Evolutionary conservation across 2,113 vertebrate genomes (phyloP), one percentile per base, ranked within the genome.

Genomic region (Scortum barcoo): DNA sequence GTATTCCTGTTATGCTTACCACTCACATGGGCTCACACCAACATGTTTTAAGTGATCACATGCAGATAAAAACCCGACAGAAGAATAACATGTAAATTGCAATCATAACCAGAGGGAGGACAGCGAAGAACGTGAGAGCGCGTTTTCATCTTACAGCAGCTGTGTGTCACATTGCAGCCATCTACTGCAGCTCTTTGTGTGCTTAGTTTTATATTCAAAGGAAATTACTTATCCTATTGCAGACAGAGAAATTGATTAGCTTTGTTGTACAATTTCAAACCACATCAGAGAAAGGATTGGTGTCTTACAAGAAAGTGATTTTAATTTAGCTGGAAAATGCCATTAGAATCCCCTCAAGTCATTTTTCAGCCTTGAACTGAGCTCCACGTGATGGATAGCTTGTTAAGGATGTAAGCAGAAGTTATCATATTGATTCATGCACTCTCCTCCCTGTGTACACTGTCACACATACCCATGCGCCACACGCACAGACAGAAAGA

Each of bases 401-500:
- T 76, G 57, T 86, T 85, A 70, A 75, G 71, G 1, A 76, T 58
- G 73, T 40, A 62, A 81, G 72, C 63, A 81, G 8, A 72, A 38
- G 36, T 85, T 90, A 88, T 78, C 67, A 38, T 28, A 77, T 81
- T 84, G 76, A 90, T 88, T 91, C 75, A 79, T 83, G 48, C 53
- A 33, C 44, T 61, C 30, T 73, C 74, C 50, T 50, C 26, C 17
- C 28, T 58, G 48, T 24, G 36, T 51, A 51, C 57, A 54, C 50
- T 54, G 17, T 65, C 68, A 71, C 63, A 76, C 44, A 70, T n/a
- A 51, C n/a, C 57, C 42, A 44, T 33, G 3, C 60, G 60, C 33
- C 11, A 56, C 58, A 72, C 51, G 54, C 62, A 71, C 44, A 44
- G 33, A 36, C 30, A 60, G 2, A 26, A 26, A 69, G 1, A 46